Percentiles rank a stretch among this genome's conserved stretches.
Evolutionary conservation across 1,140 invertebrate species (phyloP).

Genomic region (Trichogramma pretiosum): DNA sequence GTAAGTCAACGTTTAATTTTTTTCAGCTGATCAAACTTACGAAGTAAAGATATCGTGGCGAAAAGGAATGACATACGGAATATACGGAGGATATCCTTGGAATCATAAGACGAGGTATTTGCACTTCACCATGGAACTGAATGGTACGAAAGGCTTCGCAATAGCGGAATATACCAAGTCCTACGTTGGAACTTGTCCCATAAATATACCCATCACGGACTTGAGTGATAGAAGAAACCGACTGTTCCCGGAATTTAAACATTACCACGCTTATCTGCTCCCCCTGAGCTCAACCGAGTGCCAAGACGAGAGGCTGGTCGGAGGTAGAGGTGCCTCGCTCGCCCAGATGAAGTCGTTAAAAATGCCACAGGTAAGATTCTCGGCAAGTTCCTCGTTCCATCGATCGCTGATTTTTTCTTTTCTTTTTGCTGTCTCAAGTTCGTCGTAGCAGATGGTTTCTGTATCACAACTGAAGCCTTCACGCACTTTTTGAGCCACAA

Average conservation of each 20-base stretch:
- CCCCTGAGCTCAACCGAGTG: too few relatives aligned
- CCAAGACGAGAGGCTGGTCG: slow-evolving; percentile 46
- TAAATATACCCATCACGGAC: background rate
- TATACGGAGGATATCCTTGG: slow-evolving; percentile 27
- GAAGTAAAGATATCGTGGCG: too few relatives aligned
- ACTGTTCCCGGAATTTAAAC: too few relatives aligned
- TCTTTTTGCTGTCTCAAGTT: too few relatives aligned
- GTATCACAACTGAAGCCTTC: slow-evolving; percentile 52
- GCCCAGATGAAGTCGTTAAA: slow-evolving; percentile 50
- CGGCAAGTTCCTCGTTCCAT: too few relatives aligned
- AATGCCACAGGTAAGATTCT: slow-evolving; percentile 41
- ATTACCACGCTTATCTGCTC: too few relatives aligned
- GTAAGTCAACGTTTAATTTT: too few relatives aligned
- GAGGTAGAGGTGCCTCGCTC: slow-evolving; percentile 64
- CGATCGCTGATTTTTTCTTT: too few relatives aligned
- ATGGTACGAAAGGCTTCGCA: slow-evolving; percentile 16
- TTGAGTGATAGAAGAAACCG: too few relatives aligned
- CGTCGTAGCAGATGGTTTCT: slow-evolving; percentile 51
- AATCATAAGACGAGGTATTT: slow-evolving; percentile 18
- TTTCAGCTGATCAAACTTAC: too few relatives aligned
- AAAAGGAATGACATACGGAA: too few relatives aligned
- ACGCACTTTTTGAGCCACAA: too few relatives aligned
- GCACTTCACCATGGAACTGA: slow-evolving; percentile 18
- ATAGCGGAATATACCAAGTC: background rate
- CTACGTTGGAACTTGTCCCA: slow-evolving; percentile 12